A percentile compares a stretch with the other conserved stretches of the same genome.
Evolutionary conservation across 2,797 vertebrate species (phyloP).

Genomic region (Macropodus opercularis): DNA sequence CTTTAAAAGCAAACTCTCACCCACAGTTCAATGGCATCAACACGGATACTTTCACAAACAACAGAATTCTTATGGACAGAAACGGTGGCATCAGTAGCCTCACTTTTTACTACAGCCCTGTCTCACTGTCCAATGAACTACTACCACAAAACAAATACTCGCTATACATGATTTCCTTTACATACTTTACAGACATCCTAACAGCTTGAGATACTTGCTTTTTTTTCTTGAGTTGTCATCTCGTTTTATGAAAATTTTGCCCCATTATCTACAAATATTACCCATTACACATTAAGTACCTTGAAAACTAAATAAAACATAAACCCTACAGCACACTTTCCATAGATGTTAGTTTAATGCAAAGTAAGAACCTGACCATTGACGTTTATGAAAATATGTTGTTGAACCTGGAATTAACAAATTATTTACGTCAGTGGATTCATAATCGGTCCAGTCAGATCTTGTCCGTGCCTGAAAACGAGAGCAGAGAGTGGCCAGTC

Average conservation of each 20-base stretch:
- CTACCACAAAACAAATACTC: slow-evolving; percentile 16
- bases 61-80: not conserved
- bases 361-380: too few species aligned
- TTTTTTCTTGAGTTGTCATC: not conserved
- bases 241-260: not conserved
- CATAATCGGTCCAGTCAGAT: too few species aligned
- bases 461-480: too few species aligned
- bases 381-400: too few species aligned
- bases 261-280: not conserved
- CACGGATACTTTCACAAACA: slow-evolving; percentile 14
- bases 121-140: slow-evolving; percentile 15
- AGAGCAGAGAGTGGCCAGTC: too few species aligned
- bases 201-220: not conserved
- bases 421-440: not conserved
- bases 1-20: not conserved
- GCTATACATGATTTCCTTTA: not conserved
- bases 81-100: slow-evolving; percentile 3
- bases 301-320: too few species aligned
- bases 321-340: too few species aligned
- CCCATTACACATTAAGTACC: too few species aligned
- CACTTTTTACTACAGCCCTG: slow-evolving; percentile 13
- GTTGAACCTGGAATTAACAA: too few species aligned
- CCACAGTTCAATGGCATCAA: slow-evolving; percentile 1
- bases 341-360: too few species aligned
- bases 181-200: slow-evolving; percentile 1